Percentiles rank a stretch among this genome's conserved stretches.
Conservation (phyloP, 2,113 vertebrate species). For the Felis chaus region DNA sequence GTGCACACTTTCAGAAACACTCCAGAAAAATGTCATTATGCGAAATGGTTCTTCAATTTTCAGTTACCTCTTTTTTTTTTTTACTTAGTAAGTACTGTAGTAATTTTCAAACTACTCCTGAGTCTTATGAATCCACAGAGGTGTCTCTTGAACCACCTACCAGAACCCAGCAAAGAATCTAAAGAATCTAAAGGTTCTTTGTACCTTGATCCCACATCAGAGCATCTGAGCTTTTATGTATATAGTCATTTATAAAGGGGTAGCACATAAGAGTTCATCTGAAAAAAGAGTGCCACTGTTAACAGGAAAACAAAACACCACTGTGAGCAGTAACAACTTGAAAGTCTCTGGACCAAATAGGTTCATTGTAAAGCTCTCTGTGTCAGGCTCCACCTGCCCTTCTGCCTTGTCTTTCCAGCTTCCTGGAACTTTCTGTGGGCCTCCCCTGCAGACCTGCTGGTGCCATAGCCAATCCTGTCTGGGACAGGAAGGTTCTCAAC, state of each 20-base stretch:
- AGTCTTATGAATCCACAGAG: not conserved
- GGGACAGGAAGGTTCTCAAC: not conserved
- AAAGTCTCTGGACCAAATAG: not conserved
- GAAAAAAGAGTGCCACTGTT: not conserved
- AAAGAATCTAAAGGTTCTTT: not conserved
- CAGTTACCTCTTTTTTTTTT: not conserved
- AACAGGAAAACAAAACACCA: not conserved
- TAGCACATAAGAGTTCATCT: not conserved
- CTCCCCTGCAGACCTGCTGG: not conserved
- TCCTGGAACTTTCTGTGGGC: not conserved
- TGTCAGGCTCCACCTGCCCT: not conserved
- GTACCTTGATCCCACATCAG: not conserved
- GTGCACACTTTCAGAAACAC: not conserved
- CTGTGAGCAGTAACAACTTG: not conserved
- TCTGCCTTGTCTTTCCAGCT: not conserved
- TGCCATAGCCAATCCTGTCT: not conserved
- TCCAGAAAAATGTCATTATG: not conserved
- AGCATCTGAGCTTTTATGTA: slow-evolving; percentile 1
- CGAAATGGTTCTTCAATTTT: not conserved
- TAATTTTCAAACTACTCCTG: not conserved
- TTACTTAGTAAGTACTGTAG: not conserved
- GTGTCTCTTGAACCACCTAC: not conserved
- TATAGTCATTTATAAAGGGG: not conserved
- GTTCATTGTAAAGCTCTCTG: not conserved
- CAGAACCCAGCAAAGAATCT: not conserved